These are phyloP conservation scores for Diarsia rubi DNA, from an alignment of 2,888 invertebrate species.

Conservation along the genomic window DNA sequence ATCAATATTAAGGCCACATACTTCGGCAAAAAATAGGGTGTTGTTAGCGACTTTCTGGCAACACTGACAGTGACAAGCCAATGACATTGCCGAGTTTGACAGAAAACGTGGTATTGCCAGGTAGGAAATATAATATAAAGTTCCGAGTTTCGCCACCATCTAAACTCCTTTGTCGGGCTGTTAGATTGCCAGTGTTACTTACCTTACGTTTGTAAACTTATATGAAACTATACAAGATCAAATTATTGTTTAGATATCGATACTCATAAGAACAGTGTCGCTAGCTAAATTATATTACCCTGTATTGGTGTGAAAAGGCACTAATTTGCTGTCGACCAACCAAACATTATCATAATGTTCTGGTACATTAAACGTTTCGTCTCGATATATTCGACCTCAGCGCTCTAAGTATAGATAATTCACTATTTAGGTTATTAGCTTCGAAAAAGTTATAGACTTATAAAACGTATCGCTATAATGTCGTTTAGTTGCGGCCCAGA, in stretches of 20 bases:
- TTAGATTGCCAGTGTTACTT: conserved; percentile 6
- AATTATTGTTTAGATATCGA: neutral
- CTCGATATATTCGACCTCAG: conserved; percentile 30
- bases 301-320: conserved; percentile 4
- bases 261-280: neutral
- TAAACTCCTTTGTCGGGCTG: too few relatives aligned
- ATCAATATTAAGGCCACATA: neutral
- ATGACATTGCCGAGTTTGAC: too few relatives aligned
- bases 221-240: neutral
- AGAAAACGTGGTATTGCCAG: too few relatives aligned
- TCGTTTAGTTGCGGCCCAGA: conserved; percentile 27
- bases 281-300: neutral
- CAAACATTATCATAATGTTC: conserved; percentile 2
- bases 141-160: too few relatives aligned
- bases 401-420: conserved; percentile 31
- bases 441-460: conserved; percentile 22
- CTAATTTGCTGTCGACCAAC: conserved; percentile 2
- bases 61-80: too few relatives aligned
- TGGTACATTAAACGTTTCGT: conserved; percentile 22
- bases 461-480: conserved; percentile 21
- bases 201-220: conserved; percentile 9
- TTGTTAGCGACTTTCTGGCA: too few relatives aligned
- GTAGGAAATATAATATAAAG: too few relatives aligned
- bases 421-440: conserved; percentile 1
- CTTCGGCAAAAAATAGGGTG: too few relatives aligned